phyloP scores from a whole-genome alignment of 2,113 vertebrate species.

The Engraulis encrasicolus region DNA sequence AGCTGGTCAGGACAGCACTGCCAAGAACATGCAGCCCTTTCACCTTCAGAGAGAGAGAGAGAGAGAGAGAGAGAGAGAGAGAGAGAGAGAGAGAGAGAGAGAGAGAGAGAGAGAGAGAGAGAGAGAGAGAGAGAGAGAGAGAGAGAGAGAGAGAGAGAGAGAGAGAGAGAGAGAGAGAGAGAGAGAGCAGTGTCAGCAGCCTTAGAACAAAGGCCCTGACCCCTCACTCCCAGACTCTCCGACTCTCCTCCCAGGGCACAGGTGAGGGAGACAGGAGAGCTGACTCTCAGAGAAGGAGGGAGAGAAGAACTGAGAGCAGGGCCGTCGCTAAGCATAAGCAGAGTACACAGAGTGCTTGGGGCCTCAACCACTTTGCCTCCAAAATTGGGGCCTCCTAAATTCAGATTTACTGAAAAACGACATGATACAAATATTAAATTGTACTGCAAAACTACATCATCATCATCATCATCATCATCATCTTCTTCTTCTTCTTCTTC shows the following conservation, averaged over 20 bases:
- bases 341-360: no score
- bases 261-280: constrained; percentile 66
- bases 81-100: constrained; percentile 46
- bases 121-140: not conserved
- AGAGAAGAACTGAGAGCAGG: no score
- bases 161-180: not conserved
- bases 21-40: constrained; percentile 61
- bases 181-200: constrained; percentile 46
- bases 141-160: not conserved
- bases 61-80: constrained; percentile 46
- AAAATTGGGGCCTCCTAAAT: no score
- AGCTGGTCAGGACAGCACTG: constrained; percentile 73
- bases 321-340: no score
- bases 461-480: no score
- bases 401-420: no score
- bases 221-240: not conserved
- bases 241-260: constrained; percentile 22
- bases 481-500: no score
- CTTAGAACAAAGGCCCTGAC: constrained; percentile 25
- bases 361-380: no score
- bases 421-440: no score
- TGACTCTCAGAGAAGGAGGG: not conserved
- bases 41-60: constrained; percentile 35
- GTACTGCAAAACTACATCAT: no score
- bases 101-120: constrained; percentile 45